These are phyloP conservation scores for Lasioglossum leucozonium DNA, from an alignment of 2,888 invertebrate species.

Conservation along the genomic window DNA sequence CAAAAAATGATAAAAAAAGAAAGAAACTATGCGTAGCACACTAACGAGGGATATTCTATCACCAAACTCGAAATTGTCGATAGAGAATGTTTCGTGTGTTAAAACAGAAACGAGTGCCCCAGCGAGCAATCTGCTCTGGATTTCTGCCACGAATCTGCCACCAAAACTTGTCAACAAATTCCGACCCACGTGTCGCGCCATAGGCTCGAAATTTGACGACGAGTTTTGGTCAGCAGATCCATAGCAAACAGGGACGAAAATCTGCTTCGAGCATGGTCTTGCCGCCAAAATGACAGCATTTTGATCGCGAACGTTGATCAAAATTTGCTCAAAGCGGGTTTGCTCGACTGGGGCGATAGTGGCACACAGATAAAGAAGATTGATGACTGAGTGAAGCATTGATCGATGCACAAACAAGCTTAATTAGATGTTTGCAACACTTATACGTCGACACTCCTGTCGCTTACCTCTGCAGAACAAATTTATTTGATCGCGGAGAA, in stretches of 20 bases:
- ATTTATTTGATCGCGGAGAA: not conserved
- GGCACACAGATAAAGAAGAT: not conserved
- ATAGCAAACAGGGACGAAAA: too few species aligned
- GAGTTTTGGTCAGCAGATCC: too few species aligned
- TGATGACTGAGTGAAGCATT: slow-evolving; percentile 25
- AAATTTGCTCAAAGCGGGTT: too few species aligned
- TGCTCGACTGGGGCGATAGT: not conserved
- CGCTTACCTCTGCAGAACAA: slow-evolving; percentile 37
- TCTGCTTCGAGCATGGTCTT: too few species aligned
- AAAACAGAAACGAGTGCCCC: not conserved
- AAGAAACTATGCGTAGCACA: not conserved
- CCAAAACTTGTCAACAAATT: too few species aligned
- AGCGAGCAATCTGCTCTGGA: too few species aligned
- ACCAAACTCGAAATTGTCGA: not conserved
- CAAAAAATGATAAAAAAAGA: not conserved
- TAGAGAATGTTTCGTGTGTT: not conserved
- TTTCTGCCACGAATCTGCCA: too few species aligned
- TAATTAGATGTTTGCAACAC: not conserved
- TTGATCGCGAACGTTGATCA: too few species aligned
- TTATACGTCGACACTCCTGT: not conserved
- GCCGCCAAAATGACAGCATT: too few species aligned
- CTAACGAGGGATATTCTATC: not conserved
- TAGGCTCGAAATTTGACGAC: too few species aligned
- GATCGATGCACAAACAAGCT: not conserved
- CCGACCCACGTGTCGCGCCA: too few species aligned